Evolutionary conservation across 2,888 invertebrate genomes (phyloP).

Genomic region (Agrilus mali): DNA sequence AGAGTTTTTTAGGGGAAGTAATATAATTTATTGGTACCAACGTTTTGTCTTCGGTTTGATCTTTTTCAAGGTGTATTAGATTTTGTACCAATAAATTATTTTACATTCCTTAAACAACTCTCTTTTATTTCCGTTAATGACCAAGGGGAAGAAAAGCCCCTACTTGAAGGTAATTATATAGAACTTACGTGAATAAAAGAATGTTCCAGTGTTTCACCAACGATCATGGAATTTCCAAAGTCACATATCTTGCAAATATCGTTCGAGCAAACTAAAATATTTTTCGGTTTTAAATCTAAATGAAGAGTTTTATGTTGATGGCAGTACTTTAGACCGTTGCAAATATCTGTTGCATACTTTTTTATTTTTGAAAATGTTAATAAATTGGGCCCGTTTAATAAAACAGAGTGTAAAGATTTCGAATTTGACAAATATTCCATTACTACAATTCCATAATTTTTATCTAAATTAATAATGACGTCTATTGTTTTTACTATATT

Average conservation of each 20-base stretch:
- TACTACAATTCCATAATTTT: constrained; percentile 22
- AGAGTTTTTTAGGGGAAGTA: too few relatives aligned
- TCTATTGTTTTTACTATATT: constrained; percentile 25
- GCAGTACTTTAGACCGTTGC: constrained; percentile 23
- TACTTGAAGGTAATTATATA: background rate
- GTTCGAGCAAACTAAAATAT: constrained; percentile 24
- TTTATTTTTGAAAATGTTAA: background rate
- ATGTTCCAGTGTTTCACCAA: constrained; percentile 3
- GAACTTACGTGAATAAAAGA: background rate
- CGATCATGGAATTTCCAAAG: constrained; percentile 27
- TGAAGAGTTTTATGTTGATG: constrained; percentile 25
- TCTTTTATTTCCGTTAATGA: too few relatives aligned
- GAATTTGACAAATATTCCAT: constrained; percentile 26
- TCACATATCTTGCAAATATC: constrained; percentile 28
- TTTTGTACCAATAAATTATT: too few relatives aligned
- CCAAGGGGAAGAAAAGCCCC: too few relatives aligned
- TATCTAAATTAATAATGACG: constrained; percentile 17
- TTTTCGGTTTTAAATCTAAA: constrained; percentile 31
- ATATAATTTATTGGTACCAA: background rate
- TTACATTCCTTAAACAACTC: too few relatives aligned
- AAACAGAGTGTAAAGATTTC: constrained; percentile 20
- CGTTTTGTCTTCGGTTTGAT: background rate
- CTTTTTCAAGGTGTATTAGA: too few relatives aligned
- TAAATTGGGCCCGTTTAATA: constrained; percentile 7
- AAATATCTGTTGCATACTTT: constrained; percentile 21